Evolutionary conservation across 2,113 vertebrate species (phyloP).

Genomic region (Cebidichthys violaceus): DNA sequence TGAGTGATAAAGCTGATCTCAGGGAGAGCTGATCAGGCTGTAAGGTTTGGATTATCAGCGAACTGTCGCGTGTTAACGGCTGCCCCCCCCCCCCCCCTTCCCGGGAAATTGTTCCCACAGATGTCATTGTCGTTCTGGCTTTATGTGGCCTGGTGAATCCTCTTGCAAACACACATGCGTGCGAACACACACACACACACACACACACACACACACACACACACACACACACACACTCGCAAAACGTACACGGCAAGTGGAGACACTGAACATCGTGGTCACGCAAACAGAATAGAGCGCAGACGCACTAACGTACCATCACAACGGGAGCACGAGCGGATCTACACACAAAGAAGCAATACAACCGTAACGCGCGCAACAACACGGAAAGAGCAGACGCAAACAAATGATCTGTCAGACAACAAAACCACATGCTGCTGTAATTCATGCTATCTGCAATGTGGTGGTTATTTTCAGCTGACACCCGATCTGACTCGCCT

Average conservation of each 20-base stretch:
- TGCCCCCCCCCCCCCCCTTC: conserved; percentile 23
- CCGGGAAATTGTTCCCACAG: conserved; percentile 54
- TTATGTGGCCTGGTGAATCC: conserved; percentile 19
- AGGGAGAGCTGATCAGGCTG: conserved; percentile 5
- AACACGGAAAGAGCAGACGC: neutral
- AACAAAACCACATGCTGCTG: conserved; percentile 28
- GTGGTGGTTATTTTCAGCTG: conserved; percentile 24
- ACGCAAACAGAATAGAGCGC: neutral
- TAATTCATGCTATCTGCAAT: conserved; percentile 19
- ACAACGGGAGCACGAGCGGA: neutral
- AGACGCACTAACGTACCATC: neutral
- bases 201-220: conserved; percentile 7
- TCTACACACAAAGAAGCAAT: neutral
- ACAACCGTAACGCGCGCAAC: neutral
- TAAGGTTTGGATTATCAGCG: conserved; percentile 48
- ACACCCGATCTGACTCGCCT: conserved; percentile 2
- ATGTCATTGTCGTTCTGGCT: conserved; percentile 31
- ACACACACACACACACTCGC: neutral
- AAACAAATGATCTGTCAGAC: conserved; percentile 7
- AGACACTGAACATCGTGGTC: neutral
- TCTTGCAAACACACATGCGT: conserved; percentile 18
- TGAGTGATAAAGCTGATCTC: conserved; percentile 39
- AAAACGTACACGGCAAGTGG: neutral
- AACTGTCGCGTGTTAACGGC: conserved; percentile 37
- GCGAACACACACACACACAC: neutral